These are phyloP conservation scores for Pyrrhosoma nymphula DNA, from an alignment of 2,888 invertebrate species.

Conservation along the genomic window DNA sequence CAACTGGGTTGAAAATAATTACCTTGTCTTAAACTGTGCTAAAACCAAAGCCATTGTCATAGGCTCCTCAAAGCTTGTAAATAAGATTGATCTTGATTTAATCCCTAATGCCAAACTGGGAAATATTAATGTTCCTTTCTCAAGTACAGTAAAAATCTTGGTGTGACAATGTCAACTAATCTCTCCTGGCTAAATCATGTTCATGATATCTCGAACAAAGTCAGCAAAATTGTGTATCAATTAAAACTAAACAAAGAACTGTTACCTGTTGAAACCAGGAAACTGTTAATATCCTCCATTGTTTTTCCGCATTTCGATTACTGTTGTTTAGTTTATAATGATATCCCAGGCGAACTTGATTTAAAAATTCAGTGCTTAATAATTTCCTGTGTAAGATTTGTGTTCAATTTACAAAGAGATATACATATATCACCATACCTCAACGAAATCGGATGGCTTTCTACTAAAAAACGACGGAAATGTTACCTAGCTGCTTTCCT, in stretches of 20 bases:
- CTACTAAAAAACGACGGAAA: not conserved
- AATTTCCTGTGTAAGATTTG: not conserved
- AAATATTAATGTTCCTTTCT: not conserved
- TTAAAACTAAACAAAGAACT: too few relatives aligned
- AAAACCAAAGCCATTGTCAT: too few relatives aligned
- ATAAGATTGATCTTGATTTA: too few relatives aligned
- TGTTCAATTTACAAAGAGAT: not conserved
- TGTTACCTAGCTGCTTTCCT: not conserved
- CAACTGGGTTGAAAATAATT: not conserved
- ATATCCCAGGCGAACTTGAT: not conserved
- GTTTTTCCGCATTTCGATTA: conserved; percentile 1
- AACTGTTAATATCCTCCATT: not conserved
- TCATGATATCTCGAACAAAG: not conserved
- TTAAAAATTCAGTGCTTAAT: not conserved
- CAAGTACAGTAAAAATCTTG: not conserved
- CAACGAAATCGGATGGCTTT: not conserved
- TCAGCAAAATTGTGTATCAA: too few relatives aligned
- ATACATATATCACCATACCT: not conserved
- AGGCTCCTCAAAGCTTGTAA: too few relatives aligned
- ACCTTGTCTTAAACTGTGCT: too few relatives aligned
- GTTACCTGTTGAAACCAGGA: too few relatives aligned
- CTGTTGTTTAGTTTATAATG: not conserved
- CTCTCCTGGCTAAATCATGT: not conserved
- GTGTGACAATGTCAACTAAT: not conserved
- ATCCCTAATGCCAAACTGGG: too few relatives aligned